Percentiles rank a stretch among this genome's conserved stretches.
Conservation (phyloP, 2,113 vertebrate genomes). For the Colossoma macropomum region DNA sequence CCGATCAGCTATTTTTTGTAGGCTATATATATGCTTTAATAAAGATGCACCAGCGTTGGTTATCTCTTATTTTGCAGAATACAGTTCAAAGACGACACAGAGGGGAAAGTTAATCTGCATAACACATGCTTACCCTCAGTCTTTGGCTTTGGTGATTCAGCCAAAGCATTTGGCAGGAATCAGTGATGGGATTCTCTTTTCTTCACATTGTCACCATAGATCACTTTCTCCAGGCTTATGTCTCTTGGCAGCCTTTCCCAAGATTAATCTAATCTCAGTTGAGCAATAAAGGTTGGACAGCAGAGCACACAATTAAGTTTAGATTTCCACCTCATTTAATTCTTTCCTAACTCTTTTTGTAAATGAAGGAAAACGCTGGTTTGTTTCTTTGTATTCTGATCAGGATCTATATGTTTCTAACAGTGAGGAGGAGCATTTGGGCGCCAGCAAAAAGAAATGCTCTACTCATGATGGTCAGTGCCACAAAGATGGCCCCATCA, state of each 20-base stretch:
- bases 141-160: constrained; percentile 9
- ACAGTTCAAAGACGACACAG: neutral
- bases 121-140: constrained; percentile 5
- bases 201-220: neutral
- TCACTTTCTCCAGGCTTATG: neutral
- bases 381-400: neutral
- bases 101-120: neutral
- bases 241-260: neutral
- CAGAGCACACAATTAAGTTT: neutral
- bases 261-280: neutral
- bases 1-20: neutral
- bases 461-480: constrained; percentile 55
- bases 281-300: neutral
- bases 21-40: neutral
- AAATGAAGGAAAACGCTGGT: neutral
- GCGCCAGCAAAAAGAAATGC: constrained; percentile 60
- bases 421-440: constrained; percentile 76
- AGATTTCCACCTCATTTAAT: neutral
- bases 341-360: neutral
- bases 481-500: constrained; percentile 60
- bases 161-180: neutral
- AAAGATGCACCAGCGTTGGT: constrained; percentile 25
- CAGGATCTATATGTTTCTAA: neutral
- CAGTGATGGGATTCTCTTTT: neutral
- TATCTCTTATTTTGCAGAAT: constrained; percentile 3